These are phyloP conservation scores for Trisateles emortualis DNA, from an alignment of 2,888 invertebrate species.

Conservation along the genomic window DNA sequence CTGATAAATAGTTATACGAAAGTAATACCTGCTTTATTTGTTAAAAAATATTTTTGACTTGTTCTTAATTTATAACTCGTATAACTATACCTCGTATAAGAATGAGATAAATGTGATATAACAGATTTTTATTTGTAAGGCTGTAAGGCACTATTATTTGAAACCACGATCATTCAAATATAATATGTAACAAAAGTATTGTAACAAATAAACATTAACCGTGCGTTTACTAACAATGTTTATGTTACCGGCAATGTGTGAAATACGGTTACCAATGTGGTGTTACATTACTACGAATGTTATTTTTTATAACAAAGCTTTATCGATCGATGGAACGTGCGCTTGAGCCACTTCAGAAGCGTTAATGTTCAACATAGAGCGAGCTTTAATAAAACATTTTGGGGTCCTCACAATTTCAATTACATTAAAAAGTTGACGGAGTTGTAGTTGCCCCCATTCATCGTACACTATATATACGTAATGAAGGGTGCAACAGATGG, in stretches of 20 bases:
- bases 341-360: conserved; percentile 57
- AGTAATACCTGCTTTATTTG: too few species aligned
- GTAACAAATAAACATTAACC: too few species aligned
- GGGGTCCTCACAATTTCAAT: conserved; percentile 81
- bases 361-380: conserved; percentile 61
- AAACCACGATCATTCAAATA: too few species aligned
- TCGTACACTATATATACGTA: conserved; percentile 69
- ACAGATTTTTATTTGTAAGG: too few species aligned
- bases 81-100: too few species aligned
- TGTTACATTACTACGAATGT: conserved; percentile 8
- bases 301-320: conserved; percentile 25
- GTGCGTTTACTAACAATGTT: background rate
- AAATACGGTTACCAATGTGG: background rate
- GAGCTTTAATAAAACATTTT: conserved; percentile 81
- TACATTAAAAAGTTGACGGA: conserved; percentile 84
- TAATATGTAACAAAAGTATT: too few species aligned
- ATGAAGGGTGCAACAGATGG: conserved; percentile 87
- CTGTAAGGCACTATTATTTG: too few species aligned
- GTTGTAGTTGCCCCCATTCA: conserved; percentile 76
- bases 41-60: too few species aligned
- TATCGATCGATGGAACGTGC: conserved; percentile 35
- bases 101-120: too few species aligned
- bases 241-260: background rate
- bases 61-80: too few species aligned
- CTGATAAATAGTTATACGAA: too few species aligned